Evolutionary conservation across 2,113 vertebrate species (phyloP), one percentile per base, ranked within the genome.

Genomic region (Mesitornis unicolor): DNA sequence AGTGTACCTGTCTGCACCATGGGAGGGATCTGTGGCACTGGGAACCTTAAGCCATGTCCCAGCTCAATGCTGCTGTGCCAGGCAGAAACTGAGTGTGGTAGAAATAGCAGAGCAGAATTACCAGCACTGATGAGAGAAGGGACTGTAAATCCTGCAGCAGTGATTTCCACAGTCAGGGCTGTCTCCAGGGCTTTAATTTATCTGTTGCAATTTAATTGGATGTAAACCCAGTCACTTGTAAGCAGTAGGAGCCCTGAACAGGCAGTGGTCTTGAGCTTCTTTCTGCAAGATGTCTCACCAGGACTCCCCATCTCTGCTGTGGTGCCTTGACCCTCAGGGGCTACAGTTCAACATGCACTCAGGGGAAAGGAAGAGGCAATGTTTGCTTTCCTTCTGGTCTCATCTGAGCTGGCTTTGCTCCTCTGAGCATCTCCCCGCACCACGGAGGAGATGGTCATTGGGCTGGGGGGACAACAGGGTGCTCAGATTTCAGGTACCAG

Each of bases 161-260:
- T 53, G 87, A 84, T 96, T 96, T 96, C 76, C 91, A 93, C 77
- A 95, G 90, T 59, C 84, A 89, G 71, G 80, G 84, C 42, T 29
- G 25, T 93, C 91, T 89, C 93, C 63, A 45, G 91, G 84, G 84
- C 84, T 96, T 93, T 93, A 91, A 91, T 95, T 96, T 93, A 76
- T 91, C 81, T 29, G 40, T 89, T 95, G 91, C 76, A 95, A 89
- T 93, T 93, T 95, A 95, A 95, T 89, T 95, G 84, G 76, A 93
- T 93, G 88, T 91, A 91, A 91, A 96, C 61, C 31, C 42, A 93
- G 84, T 70, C 93, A 93, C 88, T 95, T 91, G 81, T 67, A 84
- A 91, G 84, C 77, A 86, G 76, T 57, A 91, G 81, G 43, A 89
- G 31, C 48, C 63, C 38, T 57, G 68, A 95, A 63, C 51, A 88